A percentile compares a stretch with the other conserved stretches of the same genome.
Conservation (phyloP, 2,888 invertebrate species). For the Hymenopus coronatus region DNA sequence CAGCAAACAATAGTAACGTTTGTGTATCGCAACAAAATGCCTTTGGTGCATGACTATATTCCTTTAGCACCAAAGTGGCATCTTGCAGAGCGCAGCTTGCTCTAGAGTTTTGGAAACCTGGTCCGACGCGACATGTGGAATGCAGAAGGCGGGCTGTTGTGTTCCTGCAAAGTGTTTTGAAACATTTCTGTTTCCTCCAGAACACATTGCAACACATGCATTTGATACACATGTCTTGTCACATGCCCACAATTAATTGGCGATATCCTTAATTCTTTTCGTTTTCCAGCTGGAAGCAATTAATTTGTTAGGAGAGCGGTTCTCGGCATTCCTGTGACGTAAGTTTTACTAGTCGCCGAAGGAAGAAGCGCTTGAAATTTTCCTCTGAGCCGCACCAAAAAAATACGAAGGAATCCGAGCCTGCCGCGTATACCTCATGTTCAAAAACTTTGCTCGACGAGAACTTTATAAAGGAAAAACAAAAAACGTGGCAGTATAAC, state of each 20-base stretch:
- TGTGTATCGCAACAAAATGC: neutral
- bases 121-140: neutral
- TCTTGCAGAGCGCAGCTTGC: neutral
- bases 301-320: neutral
- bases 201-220: neutral
- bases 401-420: neutral
- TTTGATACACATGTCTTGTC: neutral
- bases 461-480: neutral
- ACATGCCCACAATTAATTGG: neutral
- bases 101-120: neutral
- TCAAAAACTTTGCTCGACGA: neutral
- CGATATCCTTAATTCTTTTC: neutral
- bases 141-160: neutral
- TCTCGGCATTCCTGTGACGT: conserved; percentile 5
- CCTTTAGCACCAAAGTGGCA: neutral
- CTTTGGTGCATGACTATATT: neutral
- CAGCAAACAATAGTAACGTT: neutral
- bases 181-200: neutral
- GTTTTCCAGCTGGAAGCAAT: neutral
- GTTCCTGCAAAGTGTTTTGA: neutral
- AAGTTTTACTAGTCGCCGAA: neutral
- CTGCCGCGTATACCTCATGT: neutral
- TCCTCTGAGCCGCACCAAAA: neutral
- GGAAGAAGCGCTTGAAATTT: neutral
- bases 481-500: neutral